Base-by-base conservation (phyloP, 2,888 invertebrate genomes). In the Aspidiotus rigidus region DNA sequence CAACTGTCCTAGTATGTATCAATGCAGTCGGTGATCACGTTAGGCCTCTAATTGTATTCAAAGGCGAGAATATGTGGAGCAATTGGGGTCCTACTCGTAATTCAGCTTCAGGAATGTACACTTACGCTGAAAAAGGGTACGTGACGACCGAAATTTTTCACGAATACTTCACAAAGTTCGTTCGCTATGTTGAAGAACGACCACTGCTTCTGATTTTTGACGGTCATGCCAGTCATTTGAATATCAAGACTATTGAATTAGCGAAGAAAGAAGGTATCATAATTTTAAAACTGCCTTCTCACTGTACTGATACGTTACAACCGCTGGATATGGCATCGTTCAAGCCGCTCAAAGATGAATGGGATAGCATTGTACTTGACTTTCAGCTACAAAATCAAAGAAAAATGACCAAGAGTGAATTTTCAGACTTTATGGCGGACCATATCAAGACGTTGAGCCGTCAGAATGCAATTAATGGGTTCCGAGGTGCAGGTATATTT, bases 81-180 rank as follows among this genome's bases (percentile, higher is more conserved):
- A 56, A 15, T 17, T 56, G 56, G 56, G n/a, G 10, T n/a, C n/a
- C 15, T 56, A 10, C 9, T n/a, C 10, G 56, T 56, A 16, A n/a
- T 15, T 13, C 13, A 56, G 16, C 10, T 11, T 3, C 15, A 15
- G 15, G 13, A 53, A n/a, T 56, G 16, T 56, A 56, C 16, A 15
- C 56, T 56, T 56, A 16, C 17, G n/a, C 56, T 56, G 56, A 56
- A 15, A 56, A 56, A 10, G 56, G 56, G 15, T 56, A 56, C 56
- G 16, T 56, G n/a, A 56, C 56, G 10, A n/a, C 10, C 16, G 15
- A 56, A 11, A 56, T 56, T n/a, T 56, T 56, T 17, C 10, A 56
- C 16, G 56, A 11, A 11, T 56, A 56, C 17, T n/a, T 56, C 13
- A 10, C 13, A 17, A 56, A 56, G 56, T 56, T 56, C 10, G 15